phyloP scores from a whole-genome alignment of 2,797 vertebrate genomes.

The Lemur catta region DNA sequence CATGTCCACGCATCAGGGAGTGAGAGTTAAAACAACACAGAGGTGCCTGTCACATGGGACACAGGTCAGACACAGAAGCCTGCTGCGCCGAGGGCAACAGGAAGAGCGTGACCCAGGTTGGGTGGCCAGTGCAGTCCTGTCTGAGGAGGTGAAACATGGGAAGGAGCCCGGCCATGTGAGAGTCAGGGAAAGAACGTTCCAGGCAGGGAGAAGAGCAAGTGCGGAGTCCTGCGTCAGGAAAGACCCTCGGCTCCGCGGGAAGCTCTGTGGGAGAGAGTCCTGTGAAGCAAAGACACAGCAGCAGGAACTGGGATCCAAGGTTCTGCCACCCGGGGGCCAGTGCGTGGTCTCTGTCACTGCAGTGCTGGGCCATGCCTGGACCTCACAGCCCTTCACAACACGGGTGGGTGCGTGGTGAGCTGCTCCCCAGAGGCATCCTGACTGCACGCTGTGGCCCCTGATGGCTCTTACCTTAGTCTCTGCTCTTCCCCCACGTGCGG shows the following conservation, averaged over 20 bases:
- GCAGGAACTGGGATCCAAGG: fast-evolving
- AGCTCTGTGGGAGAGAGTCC: background rate
- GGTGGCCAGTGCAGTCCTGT: background rate
- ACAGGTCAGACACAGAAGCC: fast-evolving
- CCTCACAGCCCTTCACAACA: fast-evolving
- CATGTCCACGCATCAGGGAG: fast-evolving
- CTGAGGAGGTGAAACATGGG: background rate
- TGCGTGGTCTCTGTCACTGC: background rate
- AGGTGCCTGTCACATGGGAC: fast-evolving
- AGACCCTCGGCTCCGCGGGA: fast-evolving
- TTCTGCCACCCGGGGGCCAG: background rate
- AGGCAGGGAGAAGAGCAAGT: background rate
- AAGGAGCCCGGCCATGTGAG: fast-evolving
- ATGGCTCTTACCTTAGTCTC: background rate
- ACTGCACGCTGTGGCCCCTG: fast-evolving
- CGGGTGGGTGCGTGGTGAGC: fast-evolving
- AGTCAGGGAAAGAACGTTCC: too few relatives aligned
- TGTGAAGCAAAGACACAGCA: background rate
- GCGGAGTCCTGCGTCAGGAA: fast-evolving
- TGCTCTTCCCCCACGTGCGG: fast-evolving
- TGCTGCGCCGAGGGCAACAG: background rate
- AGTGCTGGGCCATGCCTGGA: background rate
- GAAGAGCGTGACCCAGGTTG: fast-evolving
- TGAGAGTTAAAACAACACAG: fast-evolving
- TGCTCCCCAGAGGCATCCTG: background rate